Evolutionary conservation across 2,797 vertebrate species (phyloP), one percentile per base, ranked within the genome.

Genomic region (Pangasius macronema): DNA sequence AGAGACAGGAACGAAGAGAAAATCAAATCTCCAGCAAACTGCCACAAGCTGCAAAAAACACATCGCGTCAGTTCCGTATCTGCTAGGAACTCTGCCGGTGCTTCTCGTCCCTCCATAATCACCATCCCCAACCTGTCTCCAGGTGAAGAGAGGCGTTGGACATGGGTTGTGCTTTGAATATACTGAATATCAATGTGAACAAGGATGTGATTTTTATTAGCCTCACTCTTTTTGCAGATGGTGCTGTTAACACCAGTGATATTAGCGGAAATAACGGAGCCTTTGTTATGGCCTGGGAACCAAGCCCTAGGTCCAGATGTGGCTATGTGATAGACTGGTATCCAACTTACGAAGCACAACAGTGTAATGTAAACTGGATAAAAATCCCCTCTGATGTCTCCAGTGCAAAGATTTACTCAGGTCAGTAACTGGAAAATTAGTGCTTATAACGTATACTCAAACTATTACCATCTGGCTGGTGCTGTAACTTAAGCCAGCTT

Each of bases 321-420:
- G 95, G 95, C 11, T 96, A 96, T 86, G 90, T 94, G 8, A 89
- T 96, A 87, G 95, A 95, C 88, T 96, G 96, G 95, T 87, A 89
- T 91, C 91, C 92, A 0, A 13, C 84, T 0, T 42, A 51, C 3
- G 30, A 10, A 3, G 3, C 76, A 39, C 0, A 57, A 24, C 0
- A 7, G 0, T 87, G 83, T 49, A 0, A 0, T 8, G 79, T 94
- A 30, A 84, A 94, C 27, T 96, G 96, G 96, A 14, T 88, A 8
- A 95, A 92, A 89, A 85, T 95, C 1, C 53, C 92, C 68, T 61
- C 85, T 0, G 85, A 70, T 73, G 33, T 84, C 51, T 94, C 91
- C 0, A 86, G 22, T 5, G 83, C 88, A 75, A 88, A 5, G 0
- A 86, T 95, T 72, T 39, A 63, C 73, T 91, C 93, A 86, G 72